Evolutionary conservation across 2,888 invertebrate genomes (phyloP), one percentile per base, ranked within the genome.

Genomic region (Apodemia mormo): DNA sequence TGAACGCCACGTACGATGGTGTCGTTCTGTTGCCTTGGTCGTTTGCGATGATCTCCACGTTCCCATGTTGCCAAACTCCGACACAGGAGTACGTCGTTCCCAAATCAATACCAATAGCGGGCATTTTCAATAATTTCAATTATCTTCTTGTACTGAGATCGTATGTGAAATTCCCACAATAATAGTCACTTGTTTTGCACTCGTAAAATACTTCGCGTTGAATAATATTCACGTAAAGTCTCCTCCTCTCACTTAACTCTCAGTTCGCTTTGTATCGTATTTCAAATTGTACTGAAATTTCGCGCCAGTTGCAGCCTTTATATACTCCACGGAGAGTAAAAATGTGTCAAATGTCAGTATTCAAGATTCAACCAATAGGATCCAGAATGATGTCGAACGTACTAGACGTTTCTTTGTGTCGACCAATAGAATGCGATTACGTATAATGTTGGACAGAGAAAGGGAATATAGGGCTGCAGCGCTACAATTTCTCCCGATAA

Each of bases 311-410:
- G 10, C 58, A 30, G 29, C 2, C 30, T 30, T 58, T 58, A 12
- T 58, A 58, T 58, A 58, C 52, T 52, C 52, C n/a, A 52, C 52
- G 52, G n/a, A 52, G 49, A n/a, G n/a, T n/a, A n/a, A n/a, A n/a
- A n/a, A n/a, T 14, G 49, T 49, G 30, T 30, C 30, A n/a, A 30
- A 30, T 10, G 29, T 30, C 58, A 33, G 61, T 12, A 10, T 30
- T 61, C 61, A 33, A 61, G 61, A 61, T 2, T 12, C 61, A 33
- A 33, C 61, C 61, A 61, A 61, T 61, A 61, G 61, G 33, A 61
- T 33, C 14, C 14, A 10, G 61, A 61, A 30, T 12, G 10, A 6
- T 33, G 14, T 5, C 33, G 61, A 61, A 33, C 6, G 0, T 33
- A 61, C 61, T 61, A 10, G 61, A 61, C 33, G 6, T 33, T 61